phyloP scores from a whole-genome alignment of 2,113 vertebrate species.

The Scortum barcoo region DNA sequence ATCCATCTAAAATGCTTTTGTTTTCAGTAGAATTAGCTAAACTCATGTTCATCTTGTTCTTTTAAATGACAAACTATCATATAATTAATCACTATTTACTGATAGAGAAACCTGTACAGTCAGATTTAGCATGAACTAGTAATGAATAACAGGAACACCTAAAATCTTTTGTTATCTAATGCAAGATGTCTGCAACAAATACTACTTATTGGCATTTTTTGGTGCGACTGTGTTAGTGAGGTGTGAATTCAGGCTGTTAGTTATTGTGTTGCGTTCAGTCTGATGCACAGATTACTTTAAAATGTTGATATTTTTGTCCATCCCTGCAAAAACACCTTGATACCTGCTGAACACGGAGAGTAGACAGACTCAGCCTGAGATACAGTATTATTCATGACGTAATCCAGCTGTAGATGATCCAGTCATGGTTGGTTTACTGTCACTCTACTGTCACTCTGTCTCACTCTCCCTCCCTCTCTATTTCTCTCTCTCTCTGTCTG shows the following conservation, averaged over 20 bases:
- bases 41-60: slow-evolving; percentile 2
- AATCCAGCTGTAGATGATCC: slow-evolving; percentile 63
- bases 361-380: slow-evolving; percentile 17
- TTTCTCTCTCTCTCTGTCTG: slow-evolving; percentile 14
- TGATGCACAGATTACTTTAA: neutral
- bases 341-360: neutral
- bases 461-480: neutral
- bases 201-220: neutral
- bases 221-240: neutral
- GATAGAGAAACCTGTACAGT: neutral
- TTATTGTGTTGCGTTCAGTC: neutral
- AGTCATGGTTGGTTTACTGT: slow-evolving; percentile 53
- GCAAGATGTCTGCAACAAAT: neutral
- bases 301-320: neutral
- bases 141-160: neutral
- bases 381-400: slow-evolving; percentile 55
- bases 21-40: neutral
- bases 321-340: neutral
- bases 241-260: neutral
- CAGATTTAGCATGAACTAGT: neutral
- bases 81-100: neutral
- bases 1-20: neutral
- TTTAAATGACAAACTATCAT: neutral
- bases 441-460: slow-evolving; percentile 41
- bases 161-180: neutral